A percentile compares a stretch with the other conserved stretches of the same genome.
These are phyloP conservation scores for Forbesichthys papilliferus DNA, from an alignment of 2,113 vertebrate genomes.

Conservation along the genomic window DNA sequence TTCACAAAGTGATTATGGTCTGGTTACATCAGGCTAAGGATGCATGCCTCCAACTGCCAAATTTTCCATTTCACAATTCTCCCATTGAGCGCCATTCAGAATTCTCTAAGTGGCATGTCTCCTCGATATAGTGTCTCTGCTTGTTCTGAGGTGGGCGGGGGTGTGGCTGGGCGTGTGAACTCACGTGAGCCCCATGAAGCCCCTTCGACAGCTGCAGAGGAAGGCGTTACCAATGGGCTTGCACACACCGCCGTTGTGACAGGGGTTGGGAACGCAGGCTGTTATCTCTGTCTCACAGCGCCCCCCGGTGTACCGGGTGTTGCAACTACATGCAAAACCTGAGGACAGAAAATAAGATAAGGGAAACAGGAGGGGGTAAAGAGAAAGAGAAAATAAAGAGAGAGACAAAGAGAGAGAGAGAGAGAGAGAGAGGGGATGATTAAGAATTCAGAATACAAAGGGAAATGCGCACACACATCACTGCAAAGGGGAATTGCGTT, in stretches of 20 bases:
- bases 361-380: not conserved
- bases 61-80: too few relatives aligned
- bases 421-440: not conserved
- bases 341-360: conserved; percentile 34
- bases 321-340: conserved; percentile 94
- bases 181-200: conserved; percentile 91
- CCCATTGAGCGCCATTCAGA: too few relatives aligned
- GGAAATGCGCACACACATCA: too few relatives aligned
- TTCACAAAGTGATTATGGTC: too few relatives aligned
- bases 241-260: conserved; percentile 88
- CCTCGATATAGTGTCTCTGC: too few relatives aligned
- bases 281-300: conserved; percentile 94
- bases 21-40: too few relatives aligned
- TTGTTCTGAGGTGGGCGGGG: too few relatives aligned
- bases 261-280: conserved; percentile 93
- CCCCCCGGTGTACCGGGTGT: conserved; percentile 87
- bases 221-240: conserved; percentile 90
- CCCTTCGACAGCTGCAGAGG: conserved; percentile 90
- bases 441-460: not conserved
- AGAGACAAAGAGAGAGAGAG: conserved; percentile 3
- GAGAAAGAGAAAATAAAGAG: not conserved
- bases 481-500: too few relatives aligned
- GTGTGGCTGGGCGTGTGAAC: conserved; percentile 41
- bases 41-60: too few relatives aligned
- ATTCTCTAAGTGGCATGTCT: too few relatives aligned